Percentiles rank a stretch among this genome's conserved stretches.
Evolutionary conservation across 2,113 vertebrate species (phyloP).

Genomic region (Calcarius ornatus): DNA sequence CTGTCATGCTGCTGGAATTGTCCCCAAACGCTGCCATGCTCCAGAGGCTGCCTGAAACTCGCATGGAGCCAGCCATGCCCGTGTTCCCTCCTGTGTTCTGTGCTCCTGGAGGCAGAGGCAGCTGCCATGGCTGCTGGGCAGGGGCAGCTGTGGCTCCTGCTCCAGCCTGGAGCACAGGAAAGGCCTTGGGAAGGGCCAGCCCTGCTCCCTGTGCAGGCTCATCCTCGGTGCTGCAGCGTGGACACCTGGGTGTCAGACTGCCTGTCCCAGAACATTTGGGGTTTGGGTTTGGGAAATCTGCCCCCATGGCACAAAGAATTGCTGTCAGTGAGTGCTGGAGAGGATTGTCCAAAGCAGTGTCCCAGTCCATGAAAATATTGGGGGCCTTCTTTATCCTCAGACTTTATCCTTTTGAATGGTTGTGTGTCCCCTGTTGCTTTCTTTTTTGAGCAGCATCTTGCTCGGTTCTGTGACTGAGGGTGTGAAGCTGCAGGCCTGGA

Average conservation of each 20-base stretch:
- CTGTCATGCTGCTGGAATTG: neutral
- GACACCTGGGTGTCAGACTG: fast-evolving
- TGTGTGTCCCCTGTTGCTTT: neutral
- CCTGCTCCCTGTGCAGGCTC: fast-evolving
- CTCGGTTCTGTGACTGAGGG: neutral
- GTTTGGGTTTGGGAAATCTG: neutral
- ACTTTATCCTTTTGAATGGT: neutral
- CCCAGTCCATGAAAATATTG: fast-evolving
- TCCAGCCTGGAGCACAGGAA: fast-evolving
- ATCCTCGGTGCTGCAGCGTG: fast-evolving
- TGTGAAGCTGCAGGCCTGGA: neutral
- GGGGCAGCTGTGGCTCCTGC: neutral
- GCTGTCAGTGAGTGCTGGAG: fast-evolving
- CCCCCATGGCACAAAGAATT: fast-evolving
- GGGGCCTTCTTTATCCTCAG: neutral
- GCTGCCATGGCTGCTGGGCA: fast-evolving
- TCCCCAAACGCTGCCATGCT: neutral
- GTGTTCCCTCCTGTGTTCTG: neutral
- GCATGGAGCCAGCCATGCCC: neutral
- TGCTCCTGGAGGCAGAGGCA: neutral
- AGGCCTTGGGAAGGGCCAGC: fast-evolving
- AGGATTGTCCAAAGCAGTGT: neutral
- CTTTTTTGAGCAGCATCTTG: fast-evolving
- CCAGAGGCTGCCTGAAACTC: fast-evolving
- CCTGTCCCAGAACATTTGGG: fast-evolving